A percentile compares a stretch with the other conserved stretches of the same genome.
phyloP scores from a whole-genome alignment of 2,888 invertebrate species.

The Tribolium freemani region DNA sequence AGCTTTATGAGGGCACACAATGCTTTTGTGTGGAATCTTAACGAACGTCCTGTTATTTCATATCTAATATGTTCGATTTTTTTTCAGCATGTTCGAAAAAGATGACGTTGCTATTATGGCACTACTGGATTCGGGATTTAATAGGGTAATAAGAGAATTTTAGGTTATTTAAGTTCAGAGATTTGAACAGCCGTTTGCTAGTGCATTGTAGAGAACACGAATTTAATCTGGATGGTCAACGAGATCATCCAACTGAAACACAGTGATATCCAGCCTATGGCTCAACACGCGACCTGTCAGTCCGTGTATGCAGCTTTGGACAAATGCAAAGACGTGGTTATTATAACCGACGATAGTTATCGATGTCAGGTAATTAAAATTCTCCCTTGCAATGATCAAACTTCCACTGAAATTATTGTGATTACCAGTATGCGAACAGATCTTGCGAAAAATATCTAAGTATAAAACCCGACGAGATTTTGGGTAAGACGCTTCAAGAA shows the following conservation, averaged over 20 bases:
- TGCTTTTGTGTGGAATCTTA: background rate
- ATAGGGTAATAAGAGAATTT: conserved; percentile 76
- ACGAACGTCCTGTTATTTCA: background rate
- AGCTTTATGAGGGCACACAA: background rate
- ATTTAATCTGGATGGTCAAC: conserved; percentile 74
- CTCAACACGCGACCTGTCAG: conserved; percentile 84
- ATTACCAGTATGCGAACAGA: conserved; percentile 84
- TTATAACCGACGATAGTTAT: conserved; percentile 88
- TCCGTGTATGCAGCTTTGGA: conserved; percentile 90
- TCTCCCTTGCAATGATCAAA: background rate
- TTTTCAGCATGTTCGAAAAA: conserved; percentile 84
- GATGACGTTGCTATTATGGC: conserved; percentile 84
- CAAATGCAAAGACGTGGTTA: conserved; percentile 87
- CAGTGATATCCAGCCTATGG: conserved; percentile 81
- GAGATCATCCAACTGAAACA: conserved; percentile 86
- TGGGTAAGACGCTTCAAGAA: conserved; percentile 74
- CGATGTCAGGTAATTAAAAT: conserved; percentile 78
- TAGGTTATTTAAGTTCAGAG: background rate
- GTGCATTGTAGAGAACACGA: conserved; percentile 79
- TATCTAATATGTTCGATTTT: background rate
- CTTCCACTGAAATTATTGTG: conserved; percentile 38
- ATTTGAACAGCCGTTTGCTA: conserved; percentile 59
- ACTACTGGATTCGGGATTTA: conserved; percentile 87
- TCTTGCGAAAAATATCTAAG: conserved; percentile 88
- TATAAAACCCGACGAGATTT: conserved; percentile 75